Base-by-base conservation (phyloP, 1,140 invertebrate genomes). In the Alviniconcha marisindica region DNA sequence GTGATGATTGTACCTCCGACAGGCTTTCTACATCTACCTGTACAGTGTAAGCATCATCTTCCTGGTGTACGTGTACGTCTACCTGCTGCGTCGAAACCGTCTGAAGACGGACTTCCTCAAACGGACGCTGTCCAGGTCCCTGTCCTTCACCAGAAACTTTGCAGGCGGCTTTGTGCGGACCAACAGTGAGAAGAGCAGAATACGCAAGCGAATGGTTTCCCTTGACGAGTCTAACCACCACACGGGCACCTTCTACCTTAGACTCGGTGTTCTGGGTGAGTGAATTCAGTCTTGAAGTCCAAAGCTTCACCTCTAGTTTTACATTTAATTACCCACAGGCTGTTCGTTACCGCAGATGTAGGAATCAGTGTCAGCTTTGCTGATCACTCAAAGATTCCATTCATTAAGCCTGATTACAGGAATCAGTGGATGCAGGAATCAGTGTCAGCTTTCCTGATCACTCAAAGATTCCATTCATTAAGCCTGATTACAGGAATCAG, bases 1-100 rank as follows among this genome's bases (percentile, higher is more conserved):
- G 33, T 79, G n/a, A 31, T 79, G 77, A 12, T 76, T 15, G 24
- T 76, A n/a, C 40, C 4, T 77, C 40, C 94, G 94, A 56, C 94
- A 99, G 96, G 97, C 96, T 83, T 99, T 99, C 94, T 99, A 99
- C 94, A 97, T 98, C 69, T 99, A 98, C 93, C 95, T 99, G 69
- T 99, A 99, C 93, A 96, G 97, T 87, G 96, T 96, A 93, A 98
- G 97, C 93, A 97, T 99, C 91, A 93, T 98, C 84, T 99, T 99
- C 94, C 95, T 99, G 87, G 94, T 98, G 86, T 99, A 99, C 94
- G 97, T 98, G 63, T 99, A 99, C 95, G 97, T 97, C 93, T 99
- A 98, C 95, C 95, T 99, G 83, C 95, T 99, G 21, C 79, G 87
- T 15, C 76, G 83, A n/a, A 85, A 87, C 38, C 78, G 83, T n/a